A percentile compares a stretch with the other conserved stretches of the same genome.
These are phyloP conservation scores for Blastomussa wellsi DNA, from an alignment of 92 coral and sea anemone species.

Conservation along the genomic window DNA sequence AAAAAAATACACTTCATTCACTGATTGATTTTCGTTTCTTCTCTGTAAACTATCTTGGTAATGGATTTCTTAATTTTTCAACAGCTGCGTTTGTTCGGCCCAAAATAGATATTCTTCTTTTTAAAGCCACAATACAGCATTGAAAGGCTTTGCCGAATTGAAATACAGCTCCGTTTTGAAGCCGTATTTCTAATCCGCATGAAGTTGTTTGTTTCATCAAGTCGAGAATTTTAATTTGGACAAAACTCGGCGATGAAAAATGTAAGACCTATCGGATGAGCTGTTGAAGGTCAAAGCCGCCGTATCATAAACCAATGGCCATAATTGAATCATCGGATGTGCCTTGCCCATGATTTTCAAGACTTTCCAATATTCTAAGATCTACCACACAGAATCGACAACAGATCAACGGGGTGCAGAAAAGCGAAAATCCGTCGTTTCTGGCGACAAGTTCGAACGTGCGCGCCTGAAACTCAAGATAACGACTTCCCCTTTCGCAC, in stretches of 20 bases:
- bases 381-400: not conserved
- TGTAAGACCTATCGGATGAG: not conserved
- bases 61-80: conserved; percentile 21
- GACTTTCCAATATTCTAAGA: not conserved
- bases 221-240: not conserved
- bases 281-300: conserved; percentile 6
- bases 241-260: not conserved
- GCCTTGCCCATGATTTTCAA: not conserved
- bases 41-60: conserved; percentile 16
- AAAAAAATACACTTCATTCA: not conserved
- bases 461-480: conserved; percentile 24
- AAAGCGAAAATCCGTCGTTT: conserved; percentile 7
- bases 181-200: not conserved
- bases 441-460: not conserved
- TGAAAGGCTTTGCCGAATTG: not conserved
- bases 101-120: not conserved
- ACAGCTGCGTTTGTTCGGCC: conserved; percentile 11
- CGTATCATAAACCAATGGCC: conserved; percentile 25
- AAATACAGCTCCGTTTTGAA: not conserved
- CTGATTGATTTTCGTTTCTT: not conserved
- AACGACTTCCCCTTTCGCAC: conserved; percentile 5
- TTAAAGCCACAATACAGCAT: not conserved
- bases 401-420: not conserved
- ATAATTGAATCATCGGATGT: not conserved
- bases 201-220: not conserved